phyloP scores from a whole-genome alignment of 2,888 invertebrate species.

The Kryphioiulus occultus region DNA sequence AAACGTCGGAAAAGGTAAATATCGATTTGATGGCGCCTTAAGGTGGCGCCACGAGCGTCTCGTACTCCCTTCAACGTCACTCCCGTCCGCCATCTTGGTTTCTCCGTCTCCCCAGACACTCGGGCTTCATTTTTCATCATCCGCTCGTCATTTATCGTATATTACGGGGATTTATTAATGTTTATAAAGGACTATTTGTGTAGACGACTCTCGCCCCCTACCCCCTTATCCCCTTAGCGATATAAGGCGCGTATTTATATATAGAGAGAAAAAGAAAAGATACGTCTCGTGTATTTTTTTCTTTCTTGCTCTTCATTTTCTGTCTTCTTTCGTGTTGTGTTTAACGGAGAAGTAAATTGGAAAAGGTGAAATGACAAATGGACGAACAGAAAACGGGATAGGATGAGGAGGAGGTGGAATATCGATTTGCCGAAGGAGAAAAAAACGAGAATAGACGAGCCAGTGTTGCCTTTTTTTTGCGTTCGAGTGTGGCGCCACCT shows the following conservation, averaged over 20 bases:
- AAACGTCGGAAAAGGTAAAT: no score
- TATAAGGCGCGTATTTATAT: no score
- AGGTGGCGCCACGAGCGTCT: no score
- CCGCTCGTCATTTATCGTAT: background rate
- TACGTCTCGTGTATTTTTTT: background rate
- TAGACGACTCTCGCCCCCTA: background rate
- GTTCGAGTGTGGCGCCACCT: background rate
- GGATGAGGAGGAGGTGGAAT: background rate
- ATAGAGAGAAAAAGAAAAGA: no score
- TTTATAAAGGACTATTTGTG: background rate
- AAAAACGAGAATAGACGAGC: no score
- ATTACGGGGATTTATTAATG: background rate
- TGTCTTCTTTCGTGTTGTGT: background rate
- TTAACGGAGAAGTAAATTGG: conserved; percentile 5
- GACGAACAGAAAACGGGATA: background rate
- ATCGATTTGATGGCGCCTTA: no score
- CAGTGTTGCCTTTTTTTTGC: background rate
- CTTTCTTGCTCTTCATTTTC: background rate
- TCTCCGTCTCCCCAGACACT: background rate
- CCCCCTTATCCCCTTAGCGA: background rate
- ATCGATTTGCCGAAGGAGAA: background rate
- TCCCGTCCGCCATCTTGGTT: background rate
- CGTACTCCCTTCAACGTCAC: no score
- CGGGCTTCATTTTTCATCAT: background rate
- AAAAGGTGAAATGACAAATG: conserved; percentile 5